A percentile compares a stretch with the other conserved stretches of the same genome.
phyloP scores from a whole-genome alignment of 2,888 invertebrate species.

The Drosophila birchii region DNA sequence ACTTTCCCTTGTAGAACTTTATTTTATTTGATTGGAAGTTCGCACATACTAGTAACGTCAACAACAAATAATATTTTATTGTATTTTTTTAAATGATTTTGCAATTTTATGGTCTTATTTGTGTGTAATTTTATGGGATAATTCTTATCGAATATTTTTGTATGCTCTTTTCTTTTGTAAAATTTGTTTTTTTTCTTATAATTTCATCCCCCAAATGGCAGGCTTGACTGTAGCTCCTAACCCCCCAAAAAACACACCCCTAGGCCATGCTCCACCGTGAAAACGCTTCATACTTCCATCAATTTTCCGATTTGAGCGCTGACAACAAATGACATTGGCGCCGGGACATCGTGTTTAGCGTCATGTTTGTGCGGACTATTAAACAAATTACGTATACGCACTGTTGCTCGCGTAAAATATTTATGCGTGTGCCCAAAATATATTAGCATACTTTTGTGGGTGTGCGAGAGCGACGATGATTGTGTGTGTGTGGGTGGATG shows the following conservation, averaged over 20 bases:
- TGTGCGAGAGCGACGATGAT: constrained; percentile 6
- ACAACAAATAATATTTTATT: constrained; percentile 2
- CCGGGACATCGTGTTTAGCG: constrained; percentile 50
- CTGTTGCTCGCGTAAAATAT: constrained; percentile 74
- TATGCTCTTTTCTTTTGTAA: neutral
- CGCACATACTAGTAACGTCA: neutral
- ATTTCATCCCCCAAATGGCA: neutral
- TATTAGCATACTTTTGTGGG: constrained; percentile 49
- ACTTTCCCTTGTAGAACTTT: constrained; percentile 3
- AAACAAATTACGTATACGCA: constrained; percentile 74
- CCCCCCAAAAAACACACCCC: neutral
- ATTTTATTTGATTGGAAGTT: constrained; percentile 11
- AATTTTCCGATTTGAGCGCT: constrained; percentile 34
- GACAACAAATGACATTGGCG: constrained; percentile 65
- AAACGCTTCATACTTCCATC: constrained; percentile 11
- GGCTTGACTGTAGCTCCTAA: constrained; percentile 1
- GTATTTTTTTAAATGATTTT: neutral
- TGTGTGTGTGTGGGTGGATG: constrained; percentile 8
- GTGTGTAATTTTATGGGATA: constrained; percentile 2
- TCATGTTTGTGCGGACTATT: constrained; percentile 67
- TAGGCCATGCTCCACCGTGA: neutral
- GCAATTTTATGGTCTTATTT: neutral
- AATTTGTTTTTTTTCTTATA: neutral
- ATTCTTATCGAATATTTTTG: constrained; percentile 8
- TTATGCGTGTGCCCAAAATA: constrained; percentile 64